Evolutionary conservation across 2,888 invertebrate genomes (phyloP), one percentile per base, ranked within the genome.

Genomic region (Tetropium fuscum): DNA sequence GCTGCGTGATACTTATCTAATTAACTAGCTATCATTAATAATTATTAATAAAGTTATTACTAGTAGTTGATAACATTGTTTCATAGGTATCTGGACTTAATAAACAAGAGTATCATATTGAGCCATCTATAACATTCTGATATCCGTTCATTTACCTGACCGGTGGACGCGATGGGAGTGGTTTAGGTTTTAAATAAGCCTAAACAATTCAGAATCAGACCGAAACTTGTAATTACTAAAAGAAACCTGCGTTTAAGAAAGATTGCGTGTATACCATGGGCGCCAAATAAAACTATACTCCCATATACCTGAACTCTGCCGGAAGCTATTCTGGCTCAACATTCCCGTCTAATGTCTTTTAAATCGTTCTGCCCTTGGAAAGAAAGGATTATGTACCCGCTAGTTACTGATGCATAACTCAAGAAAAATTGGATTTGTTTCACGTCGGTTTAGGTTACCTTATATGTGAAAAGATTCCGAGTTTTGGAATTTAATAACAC

Each of bases 301-400:
- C 32, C 36, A 60, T 70, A 64, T 70, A 69, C 69, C 72, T 70
- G 70, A 57, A 68, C 53, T 69, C 64, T 53, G 72, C 72, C 72
- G 69, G 66, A 69, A 72, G 72, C 70, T 56, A 71, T 69, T 59
- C 62, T 58, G 66, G 67, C 66, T 38, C 57, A 58, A 45, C 69
- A 69, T 68, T 70, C 70, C 68, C 66, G 66, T 72, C 71, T 73
- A 73, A 73, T 73, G 68, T 70, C 64, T 71, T 73, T 73, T 70
- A 73, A 73, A 73, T 73, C 62, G 70, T 68, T 72, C 63, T 70
- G 73, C 64, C 71, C 73, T 71, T 72, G 73, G 69, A 56, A 63
- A 47, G 58, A 63, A 66, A 63, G 59, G 61, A 65, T 63, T 67
- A 59, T 58, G 45, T 65, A 66, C 66, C 66, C 57, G 63, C 60